Base-by-base conservation (phyloP, 1,140 invertebrate species). In the Oedothorax gibbosus region DNA sequence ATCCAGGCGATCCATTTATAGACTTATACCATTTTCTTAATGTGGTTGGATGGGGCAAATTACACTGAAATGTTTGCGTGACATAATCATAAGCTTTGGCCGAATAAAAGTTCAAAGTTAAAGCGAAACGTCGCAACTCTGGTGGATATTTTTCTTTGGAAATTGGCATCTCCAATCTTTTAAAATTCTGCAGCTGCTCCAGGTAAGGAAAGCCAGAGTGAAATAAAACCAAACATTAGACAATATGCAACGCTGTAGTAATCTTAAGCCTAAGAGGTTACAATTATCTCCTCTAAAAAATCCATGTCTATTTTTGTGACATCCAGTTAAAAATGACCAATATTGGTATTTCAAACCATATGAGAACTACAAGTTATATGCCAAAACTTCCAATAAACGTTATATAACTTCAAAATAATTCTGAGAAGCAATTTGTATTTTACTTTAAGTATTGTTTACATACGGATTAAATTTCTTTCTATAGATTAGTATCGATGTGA, bases 51-150 rank as follows among this genome's bases (percentile, higher is more conserved):
- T 60, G 57, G 2, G 57, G 57, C 57, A 60, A 60, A n/a, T 60
- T 60, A 60, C 57, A 60, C n/a, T 60, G 12, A n/a, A 60, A 60
- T 14, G 57, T 60, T 60, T 60, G 5, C 35, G 2, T 35, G 35
- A 35, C 35, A 35, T 5, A 35, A 35, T 35, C 35, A 5, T 35
- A 35, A 14, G 57, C 57, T n/a, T 60, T 60, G 11, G 11, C 57
- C 11, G 57, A 60, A 60, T 60, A 60, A 60, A 60, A 60, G n/a
- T 60, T 60, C 57, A 60, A 60, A 14, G 57, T n/a, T 60, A 60
- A 60, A 60, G 57, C 11, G 7, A 35, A 35, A 35, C 35, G 35
- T 35, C 1, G n/a, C 1, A 35, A 2, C 35, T 35, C 35, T 5
- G 57, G 11, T 2, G 57, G n/a, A 14, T 2, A 14, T 60, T 60